phyloP scores from a whole-genome alignment of 2,797 vertebrate species.

The Manis pentadactyla region DNA sequence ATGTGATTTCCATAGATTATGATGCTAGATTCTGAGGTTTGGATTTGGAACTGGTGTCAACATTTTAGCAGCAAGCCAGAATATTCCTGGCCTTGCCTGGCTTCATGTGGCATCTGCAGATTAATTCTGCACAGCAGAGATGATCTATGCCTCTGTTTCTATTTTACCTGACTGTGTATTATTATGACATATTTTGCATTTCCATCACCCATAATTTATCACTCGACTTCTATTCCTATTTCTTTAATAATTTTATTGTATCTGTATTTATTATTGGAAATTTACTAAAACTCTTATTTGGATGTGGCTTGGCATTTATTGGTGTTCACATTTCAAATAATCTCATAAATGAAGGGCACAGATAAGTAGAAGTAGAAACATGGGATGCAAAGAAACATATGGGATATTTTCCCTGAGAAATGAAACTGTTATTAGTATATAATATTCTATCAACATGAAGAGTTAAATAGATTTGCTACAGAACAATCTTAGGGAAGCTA shows the following conservation, averaged over 20 bases:
- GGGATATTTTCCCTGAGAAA: neutral
- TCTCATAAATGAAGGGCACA: neutral
- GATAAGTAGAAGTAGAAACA: neutral
- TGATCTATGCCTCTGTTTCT: neutral
- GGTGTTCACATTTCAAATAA: neutral
- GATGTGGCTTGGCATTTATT: neutral
- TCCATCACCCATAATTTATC: neutral
- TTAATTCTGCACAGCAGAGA: neutral
- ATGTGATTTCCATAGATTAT: neutral
- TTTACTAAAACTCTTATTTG: neutral
- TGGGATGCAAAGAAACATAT: neutral
- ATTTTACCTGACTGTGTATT: neutral
- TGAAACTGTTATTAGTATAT: neutral
- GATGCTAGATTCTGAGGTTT: neutral
- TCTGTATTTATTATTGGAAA: neutral
- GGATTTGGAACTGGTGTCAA: neutral
- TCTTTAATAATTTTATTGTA: neutral
- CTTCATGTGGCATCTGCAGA: neutral
- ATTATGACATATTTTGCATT: neutral
- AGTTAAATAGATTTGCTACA: neutral
- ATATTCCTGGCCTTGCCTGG: neutral
- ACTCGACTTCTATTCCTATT: neutral
- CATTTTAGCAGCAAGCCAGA: neutral
- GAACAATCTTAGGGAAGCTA: neutral
- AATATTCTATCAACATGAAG: accelerated